Conservation (phyloP, 2,888 invertebrate genomes). For the Acleris laterana region DNA sequence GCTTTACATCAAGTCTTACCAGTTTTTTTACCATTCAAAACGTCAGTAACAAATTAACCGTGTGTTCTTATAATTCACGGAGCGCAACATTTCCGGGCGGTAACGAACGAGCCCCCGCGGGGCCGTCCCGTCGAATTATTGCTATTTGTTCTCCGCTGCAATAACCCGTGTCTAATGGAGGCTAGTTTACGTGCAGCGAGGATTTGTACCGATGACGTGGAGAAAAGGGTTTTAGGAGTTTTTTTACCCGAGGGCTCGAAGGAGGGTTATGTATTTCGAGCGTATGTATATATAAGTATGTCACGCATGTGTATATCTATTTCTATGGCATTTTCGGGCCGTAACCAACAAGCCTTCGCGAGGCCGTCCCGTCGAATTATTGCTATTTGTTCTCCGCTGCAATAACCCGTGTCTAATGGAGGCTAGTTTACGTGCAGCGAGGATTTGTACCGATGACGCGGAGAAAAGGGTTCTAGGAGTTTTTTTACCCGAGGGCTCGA, state of each 20-base stretch:
- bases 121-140: slow-evolving; percentile 65
- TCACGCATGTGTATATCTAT: no score
- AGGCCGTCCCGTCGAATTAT: slow-evolving; percentile 67
- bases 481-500: no score
- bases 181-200: slow-evolving; percentile 26
- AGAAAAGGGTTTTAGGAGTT: no score
- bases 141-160: slow-evolving; percentile 62
- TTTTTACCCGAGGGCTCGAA: no score
- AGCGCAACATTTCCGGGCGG: slow-evolving; percentile 46
- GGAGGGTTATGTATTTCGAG: no score
- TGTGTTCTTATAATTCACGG: slow-evolving; percentile 49
- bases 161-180: slow-evolving; percentile 54
- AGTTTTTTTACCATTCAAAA: slow-evolving; percentile 15
- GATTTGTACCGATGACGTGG: slow-evolving; percentile 8
- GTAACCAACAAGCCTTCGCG: slow-evolving; percentile 58
- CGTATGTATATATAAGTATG: no score
- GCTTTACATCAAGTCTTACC: not conserved
- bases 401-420: slow-evolving; percentile 47
- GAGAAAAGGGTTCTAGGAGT: no score
- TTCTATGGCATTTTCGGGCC: slow-evolving; percentile 39
- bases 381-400: slow-evolving; percentile 62
- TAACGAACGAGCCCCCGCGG: slow-evolving; percentile 59
- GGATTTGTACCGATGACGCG: slow-evolving; percentile 11
- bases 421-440: slow-evolving; percentile 25
- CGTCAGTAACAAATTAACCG: slow-evolving; percentile 51